These are phyloP conservation scores for Musca vetustissima DNA, from an alignment of 1,140 invertebrate genomes.

Conservation along the genomic window DNA sequence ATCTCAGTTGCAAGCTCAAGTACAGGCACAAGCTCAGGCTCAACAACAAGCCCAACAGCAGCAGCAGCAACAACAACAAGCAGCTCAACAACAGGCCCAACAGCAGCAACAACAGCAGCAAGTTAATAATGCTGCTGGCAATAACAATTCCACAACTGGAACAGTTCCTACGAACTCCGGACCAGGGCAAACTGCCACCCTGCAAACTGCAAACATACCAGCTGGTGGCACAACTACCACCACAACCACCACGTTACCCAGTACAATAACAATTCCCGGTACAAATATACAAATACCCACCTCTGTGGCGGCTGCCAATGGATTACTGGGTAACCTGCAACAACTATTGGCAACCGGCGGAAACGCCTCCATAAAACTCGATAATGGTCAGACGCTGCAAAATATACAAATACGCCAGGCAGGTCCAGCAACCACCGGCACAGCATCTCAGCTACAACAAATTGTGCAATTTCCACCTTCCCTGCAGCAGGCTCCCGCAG, in stretches of 20 bases:
- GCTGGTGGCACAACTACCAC: constrained; percentile 13
- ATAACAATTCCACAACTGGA: neutral
- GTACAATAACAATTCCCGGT: constrained; percentile 61
- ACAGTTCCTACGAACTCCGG: neutral
- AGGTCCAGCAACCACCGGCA: constrained; percentile 52
- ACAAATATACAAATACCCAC: constrained; percentile 63
- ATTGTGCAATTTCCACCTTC: constrained; percentile 68
- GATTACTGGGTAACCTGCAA: constrained; percentile 41
- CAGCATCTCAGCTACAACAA: constrained; percentile 57
- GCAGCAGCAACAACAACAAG: constrained; percentile 41
- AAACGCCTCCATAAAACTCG: constrained; percentile 41
- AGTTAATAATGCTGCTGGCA: constrained; percentile 9
- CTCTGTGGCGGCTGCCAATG: constrained; percentile 50
- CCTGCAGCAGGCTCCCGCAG: constrained; percentile 40
- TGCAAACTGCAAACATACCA: constrained; percentile 12
- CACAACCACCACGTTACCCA: constrained; percentile 43
- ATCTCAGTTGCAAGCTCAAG: neutral
- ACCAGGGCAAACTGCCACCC: neutral
- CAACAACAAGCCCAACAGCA: constrained; percentile 22
- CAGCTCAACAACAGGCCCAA: constrained; percentile 36
- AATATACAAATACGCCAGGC: constrained; percentile 70
- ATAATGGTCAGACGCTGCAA: constrained; percentile 57
- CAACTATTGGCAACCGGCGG: constrained; percentile 34
- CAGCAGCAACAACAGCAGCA: constrained; percentile 28
- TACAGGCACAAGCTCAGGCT: neutral